Evolutionary conservation across 2,797 vertebrate species (phyloP).

Genomic region (Bradypodion ventrale): DNA sequence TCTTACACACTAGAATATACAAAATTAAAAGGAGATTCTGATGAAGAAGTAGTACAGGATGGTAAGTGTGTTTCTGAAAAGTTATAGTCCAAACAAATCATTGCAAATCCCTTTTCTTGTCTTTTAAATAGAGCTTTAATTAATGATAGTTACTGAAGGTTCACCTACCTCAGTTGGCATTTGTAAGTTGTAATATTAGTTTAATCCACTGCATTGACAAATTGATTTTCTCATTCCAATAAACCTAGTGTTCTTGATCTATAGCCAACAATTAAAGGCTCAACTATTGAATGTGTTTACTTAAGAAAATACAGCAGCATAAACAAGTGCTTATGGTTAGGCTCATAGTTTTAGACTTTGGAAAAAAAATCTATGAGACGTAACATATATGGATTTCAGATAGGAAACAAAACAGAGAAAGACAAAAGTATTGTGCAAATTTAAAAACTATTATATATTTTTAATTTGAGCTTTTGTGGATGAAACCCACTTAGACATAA

Average conservation of each 20-base stretch:
- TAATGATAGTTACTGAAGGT: neutral
- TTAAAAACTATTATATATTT: too few relatives aligned
- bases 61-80: constrained; percentile 76
- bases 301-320: neutral
- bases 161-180: neutral
- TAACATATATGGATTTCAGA: neutral
- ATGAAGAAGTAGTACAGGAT: constrained; percentile 96
- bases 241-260: neutral
- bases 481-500: too few relatives aligned
- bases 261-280: neutral
- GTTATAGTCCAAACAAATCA: neutral
- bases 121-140: neutral
- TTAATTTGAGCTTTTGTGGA: too few relatives aligned
- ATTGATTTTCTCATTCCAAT: neutral
- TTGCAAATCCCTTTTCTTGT: neutral
- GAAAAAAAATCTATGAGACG: neutral
- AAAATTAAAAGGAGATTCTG: constrained; percentile 88
- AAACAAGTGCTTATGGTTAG: neutral
- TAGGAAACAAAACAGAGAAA: too few relatives aligned
- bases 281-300: neutral
- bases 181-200: neutral
- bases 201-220: neutral
- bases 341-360: neutral
- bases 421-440: too few relatives aligned
- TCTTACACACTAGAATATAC: constrained; percentile 95